phyloP scores from a whole-genome alignment of 2,888 invertebrate genomes.

The Pharmacophagus antenor region DNA sequence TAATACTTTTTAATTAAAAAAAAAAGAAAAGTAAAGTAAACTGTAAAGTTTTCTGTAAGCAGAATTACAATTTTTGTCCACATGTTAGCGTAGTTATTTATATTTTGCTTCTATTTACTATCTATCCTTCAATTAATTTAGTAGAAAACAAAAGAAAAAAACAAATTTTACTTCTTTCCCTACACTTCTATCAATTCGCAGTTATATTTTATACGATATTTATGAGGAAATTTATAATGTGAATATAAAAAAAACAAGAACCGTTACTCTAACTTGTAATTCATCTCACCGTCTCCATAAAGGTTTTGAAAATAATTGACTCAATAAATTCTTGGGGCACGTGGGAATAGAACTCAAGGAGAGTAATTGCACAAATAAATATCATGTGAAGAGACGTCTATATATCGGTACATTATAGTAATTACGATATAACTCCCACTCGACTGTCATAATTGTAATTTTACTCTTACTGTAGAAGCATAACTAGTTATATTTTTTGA shows the following conservation, averaged over 20 bases:
- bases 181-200: no score
- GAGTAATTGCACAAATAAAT: slow-evolving; percentile 3
- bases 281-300: slow-evolving; percentile 9
- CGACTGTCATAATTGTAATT: not conserved
- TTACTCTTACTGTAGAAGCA: not conserved
- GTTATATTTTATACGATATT: no score
- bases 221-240: not conserved
- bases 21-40: no score
- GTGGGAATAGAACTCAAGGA: not conserved
- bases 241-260: not conserved
- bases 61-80: no score
- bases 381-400: not conserved
- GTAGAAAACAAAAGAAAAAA: no score
- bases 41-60: no score
- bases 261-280: not conserved
- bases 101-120: no score
- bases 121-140: no score
- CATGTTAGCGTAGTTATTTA: no score
- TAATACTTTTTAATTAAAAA: no score
- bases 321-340: not conserved
- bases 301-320: slow-evolving; percentile 6
- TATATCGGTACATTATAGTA: not conserved
- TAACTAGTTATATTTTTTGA: not conserved
- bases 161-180: no score
- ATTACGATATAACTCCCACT: not conserved